A percentile compares a stretch with the other conserved stretches of the same genome.
Conservation (phyloP, 2,888 invertebrate species). For the Megamerina dolium region DNA sequence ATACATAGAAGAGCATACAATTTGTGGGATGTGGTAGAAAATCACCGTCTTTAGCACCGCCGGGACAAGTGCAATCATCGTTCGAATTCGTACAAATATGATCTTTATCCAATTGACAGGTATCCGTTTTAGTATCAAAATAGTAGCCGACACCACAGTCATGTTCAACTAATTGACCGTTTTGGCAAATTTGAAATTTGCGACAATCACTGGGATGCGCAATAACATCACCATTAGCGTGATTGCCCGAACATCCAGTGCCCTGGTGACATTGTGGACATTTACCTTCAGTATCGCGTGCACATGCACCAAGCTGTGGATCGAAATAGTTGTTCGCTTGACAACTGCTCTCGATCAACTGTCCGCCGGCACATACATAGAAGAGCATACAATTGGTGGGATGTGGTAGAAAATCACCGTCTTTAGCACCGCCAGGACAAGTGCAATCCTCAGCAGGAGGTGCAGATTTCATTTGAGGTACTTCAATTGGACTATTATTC, state of each 20-base stretch:
- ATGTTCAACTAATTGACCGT: slow-evolving; percentile 22
- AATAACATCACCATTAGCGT: slow-evolving; percentile 12
- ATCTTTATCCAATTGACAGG: background rate
- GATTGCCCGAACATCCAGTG: slow-evolving; percentile 7
- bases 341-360: slow-evolving; percentile 28
- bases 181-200: slow-evolving; percentile 18
- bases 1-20: slow-evolving; percentile 29
- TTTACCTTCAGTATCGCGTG: slow-evolving; percentile 14
- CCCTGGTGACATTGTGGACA: slow-evolving; percentile 20
- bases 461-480: background rate
- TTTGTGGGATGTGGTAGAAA: slow-evolving; percentile 21
- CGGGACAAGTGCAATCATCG: slow-evolving; percentile 23
- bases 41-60: slow-evolving; percentile 25
- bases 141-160: slow-evolving; percentile 24
- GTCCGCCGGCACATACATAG: slow-evolving; percentile 29
- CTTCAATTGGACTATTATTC: background rate
- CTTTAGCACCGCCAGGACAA: slow-evolving; percentile 23
- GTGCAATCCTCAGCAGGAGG: slow-evolving; percentile 11
- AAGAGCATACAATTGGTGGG: slow-evolving; percentile 28
- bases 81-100: background rate
- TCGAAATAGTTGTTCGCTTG: slow-evolving; percentile 27
- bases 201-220: slow-evolving; percentile 13
- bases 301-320: slow-evolving; percentile 3
- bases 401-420: slow-evolving; percentile 26
- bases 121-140: background rate